Evolutionary conservation across 2,888 invertebrate species (phyloP).

Genomic region (Epinotia ramella): DNA sequence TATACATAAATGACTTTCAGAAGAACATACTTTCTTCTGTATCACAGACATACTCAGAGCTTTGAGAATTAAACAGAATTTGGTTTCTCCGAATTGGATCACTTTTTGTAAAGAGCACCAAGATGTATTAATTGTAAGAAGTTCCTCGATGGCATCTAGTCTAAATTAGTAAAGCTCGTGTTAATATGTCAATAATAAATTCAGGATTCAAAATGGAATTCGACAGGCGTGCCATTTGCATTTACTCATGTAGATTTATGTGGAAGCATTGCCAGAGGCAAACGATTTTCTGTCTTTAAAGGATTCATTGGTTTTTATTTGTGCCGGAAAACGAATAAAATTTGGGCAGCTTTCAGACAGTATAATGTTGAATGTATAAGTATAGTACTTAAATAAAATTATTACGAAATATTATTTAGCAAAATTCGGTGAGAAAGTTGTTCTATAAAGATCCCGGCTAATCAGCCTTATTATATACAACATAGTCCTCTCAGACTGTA

Average conservation of each 20-base stretch:
- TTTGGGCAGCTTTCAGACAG: not conserved
- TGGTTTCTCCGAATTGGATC: not conserved
- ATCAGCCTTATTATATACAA: not conserved
- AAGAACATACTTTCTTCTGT: too few relatives aligned
- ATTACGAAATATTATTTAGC: not conserved
- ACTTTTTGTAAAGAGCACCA: not conserved
- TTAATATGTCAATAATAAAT: constrained; percentile 36
- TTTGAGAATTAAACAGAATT: too few relatives aligned
- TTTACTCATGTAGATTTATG: constrained; percentile 41
- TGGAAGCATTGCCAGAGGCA: constrained; percentile 36
- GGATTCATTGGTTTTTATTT: constrained; percentile 28
- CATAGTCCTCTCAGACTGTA: too few relatives aligned
- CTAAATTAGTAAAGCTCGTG: constrained; percentile 16
- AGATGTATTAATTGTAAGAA: not conserved
- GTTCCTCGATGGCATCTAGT: not conserved
- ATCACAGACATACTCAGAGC: too few relatives aligned
- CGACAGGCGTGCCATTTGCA: constrained; percentile 38
- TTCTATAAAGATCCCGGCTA: not conserved
- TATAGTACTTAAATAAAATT: not conserved
- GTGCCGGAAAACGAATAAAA: not conserved
- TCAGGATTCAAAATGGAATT: constrained; percentile 35
- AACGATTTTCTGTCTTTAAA: constrained; percentile 36
- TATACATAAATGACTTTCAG: not conserved
- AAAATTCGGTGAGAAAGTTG: not conserved
- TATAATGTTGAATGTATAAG: not conserved